Evolutionary conservation across 2,113 vertebrate species (phyloP).

Genomic region (Sterna hirundo): DNA sequence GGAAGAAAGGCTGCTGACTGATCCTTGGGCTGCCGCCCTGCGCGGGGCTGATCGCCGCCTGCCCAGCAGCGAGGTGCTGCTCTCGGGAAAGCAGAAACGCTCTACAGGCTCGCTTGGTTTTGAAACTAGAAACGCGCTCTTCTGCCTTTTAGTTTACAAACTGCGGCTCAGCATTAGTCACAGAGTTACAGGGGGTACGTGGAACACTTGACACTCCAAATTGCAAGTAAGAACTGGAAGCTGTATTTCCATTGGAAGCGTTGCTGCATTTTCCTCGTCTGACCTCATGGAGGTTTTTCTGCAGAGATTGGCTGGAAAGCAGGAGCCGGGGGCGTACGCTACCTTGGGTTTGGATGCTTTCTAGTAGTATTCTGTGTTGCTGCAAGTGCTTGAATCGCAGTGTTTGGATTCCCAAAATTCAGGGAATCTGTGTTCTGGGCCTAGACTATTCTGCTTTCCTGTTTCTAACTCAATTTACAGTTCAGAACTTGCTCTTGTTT

Average conservation of each 20-base stretch:
- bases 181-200: not conserved
- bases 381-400: fast-evolving
- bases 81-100: not conserved
- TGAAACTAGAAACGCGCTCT: not conserved
- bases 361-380: not conserved
- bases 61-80: conserved; percentile 40
- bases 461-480: not conserved
- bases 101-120: conserved; percentile 18
- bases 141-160: not conserved
- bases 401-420: not conserved
- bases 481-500: not conserved
- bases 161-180: not conserved
- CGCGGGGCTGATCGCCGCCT: conserved; percentile 68
- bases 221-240: not conserved
- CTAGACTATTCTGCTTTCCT: not conserved
- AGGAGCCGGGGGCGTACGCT: fast-evolving
- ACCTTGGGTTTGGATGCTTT: not conserved
- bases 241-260: not conserved
- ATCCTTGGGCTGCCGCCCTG: conserved; percentile 66
- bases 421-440: not conserved
- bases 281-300: not conserved
- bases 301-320: not conserved
- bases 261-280: not conserved
- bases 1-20: conserved; percentile 80
- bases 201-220: not conserved